phyloP scores from a whole-genome alignment of 2,888 invertebrate species.

The Ophraella communa region DNA sequence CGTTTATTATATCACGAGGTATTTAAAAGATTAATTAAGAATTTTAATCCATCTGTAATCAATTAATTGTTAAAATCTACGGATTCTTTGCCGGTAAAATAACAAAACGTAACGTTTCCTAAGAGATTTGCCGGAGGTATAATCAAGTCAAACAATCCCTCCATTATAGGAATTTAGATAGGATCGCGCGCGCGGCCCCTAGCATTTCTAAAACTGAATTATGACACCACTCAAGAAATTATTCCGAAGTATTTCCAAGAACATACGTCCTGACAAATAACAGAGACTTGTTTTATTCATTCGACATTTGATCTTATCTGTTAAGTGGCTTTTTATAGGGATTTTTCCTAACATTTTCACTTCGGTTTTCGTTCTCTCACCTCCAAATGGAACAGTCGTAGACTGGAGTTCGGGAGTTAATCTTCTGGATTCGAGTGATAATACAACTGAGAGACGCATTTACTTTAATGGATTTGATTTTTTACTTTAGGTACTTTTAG shows the following conservation, averaged over 20 bases:
- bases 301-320: constrained; percentile 48
- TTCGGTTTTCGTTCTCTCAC: constrained; percentile 27
- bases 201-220: constrained; percentile 33
- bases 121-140: no score
- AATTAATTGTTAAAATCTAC: no score
- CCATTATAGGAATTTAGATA: constrained; percentile 31
- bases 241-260: constrained; percentile 41
- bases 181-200: constrained; percentile 33
- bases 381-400: constrained; percentile 5
- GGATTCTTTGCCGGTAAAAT: no score
- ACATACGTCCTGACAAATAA: constrained; percentile 43
- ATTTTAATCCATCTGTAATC: no score
- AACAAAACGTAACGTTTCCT: no score
- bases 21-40: no score
- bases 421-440: constrained; percentile 13
- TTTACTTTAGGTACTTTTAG: neutral
- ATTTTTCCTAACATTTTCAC: constrained; percentile 37
- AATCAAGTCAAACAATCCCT: neutral
- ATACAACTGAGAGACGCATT: constrained; percentile 3
- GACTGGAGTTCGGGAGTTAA: constrained; percentile 13
- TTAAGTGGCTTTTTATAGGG: constrained; percentile 46
- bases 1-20: no score
- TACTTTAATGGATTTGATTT: neutral
- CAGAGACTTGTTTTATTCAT: constrained; percentile 44
- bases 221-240: constrained; percentile 42